Evolutionary conservation across 2,797 vertebrate species (phyloP).

Genomic region (Nyctibius grandis): DNA sequence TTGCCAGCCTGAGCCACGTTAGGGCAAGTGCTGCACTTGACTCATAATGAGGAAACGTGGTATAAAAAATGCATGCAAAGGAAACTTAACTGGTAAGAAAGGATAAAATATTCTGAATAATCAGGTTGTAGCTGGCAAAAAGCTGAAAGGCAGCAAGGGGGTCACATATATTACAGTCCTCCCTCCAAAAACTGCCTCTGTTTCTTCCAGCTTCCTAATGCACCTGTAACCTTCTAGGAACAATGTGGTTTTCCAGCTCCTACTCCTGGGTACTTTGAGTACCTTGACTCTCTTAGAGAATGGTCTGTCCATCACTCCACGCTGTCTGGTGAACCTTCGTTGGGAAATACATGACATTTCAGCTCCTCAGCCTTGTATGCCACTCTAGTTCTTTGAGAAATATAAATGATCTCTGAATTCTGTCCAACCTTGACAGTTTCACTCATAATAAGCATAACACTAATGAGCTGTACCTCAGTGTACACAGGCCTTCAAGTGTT

Average conservation of each 20-base stretch:
- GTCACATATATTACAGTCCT: not conserved
- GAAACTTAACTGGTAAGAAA: not conserved
- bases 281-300: not conserved
- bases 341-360: not conserved
- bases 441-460: not conserved
- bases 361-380: not conserved
- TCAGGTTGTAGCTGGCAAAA: not conserved
- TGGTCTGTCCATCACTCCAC: not conserved
- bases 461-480: not conserved
- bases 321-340: not conserved
- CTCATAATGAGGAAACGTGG: fast-evolving
- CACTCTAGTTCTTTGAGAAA: not conserved
- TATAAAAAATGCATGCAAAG: not conserved
- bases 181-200: not conserved
- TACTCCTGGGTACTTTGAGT: not conserved
- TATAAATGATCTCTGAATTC: not conserved
- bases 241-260: not conserved
- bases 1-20: not conserved
- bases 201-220: not conserved
- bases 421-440: not conserved
- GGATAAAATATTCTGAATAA: not conserved
- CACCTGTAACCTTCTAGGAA: not conserved
- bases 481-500: not conserved
- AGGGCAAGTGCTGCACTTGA: not conserved
- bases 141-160: not conserved